Conservation (phyloP, 1,140 invertebrate genomes). For the Venturia canescens region DNA sequence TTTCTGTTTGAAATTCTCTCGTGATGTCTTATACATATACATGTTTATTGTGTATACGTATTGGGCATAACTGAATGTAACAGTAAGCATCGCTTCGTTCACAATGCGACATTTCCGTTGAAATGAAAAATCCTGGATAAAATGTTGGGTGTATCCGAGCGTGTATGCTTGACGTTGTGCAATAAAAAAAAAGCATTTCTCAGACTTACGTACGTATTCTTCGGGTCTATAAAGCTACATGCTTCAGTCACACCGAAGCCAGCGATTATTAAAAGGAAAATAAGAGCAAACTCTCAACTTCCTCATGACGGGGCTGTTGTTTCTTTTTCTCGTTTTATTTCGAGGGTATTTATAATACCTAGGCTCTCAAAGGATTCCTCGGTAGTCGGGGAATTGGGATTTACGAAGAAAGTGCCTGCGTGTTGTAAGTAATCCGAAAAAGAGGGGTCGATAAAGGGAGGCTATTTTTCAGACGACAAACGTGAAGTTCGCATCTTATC, state of each 20-base stretch:
- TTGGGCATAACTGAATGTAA: neutral
- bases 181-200: conserved; percentile 24
- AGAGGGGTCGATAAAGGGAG: too few species aligned
- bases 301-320: neutral
- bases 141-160: conserved; percentile 26
- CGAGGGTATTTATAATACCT: neutral
- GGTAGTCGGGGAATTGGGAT: too few species aligned
- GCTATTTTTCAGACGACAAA: too few species aligned
- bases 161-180: neutral
- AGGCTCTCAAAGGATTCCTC: too few species aligned
- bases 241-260: neutral
- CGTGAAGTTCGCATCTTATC: neutral
- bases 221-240: neutral
- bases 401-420: too few species aligned
- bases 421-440: too few species aligned
- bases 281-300: neutral
- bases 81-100: conserved; percentile 23
- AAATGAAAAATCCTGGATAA: conserved; percentile 40
- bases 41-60: conserved; percentile 1
- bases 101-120: conserved; percentile 43
- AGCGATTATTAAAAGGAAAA: neutral
- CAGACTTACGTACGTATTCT: neutral
- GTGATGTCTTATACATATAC: neutral
- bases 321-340: neutral
- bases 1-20: conserved; percentile 33